Evolutionary conservation across 2,797 vertebrate species (phyloP).

Genomic region (Gallinago stenura): DNA sequence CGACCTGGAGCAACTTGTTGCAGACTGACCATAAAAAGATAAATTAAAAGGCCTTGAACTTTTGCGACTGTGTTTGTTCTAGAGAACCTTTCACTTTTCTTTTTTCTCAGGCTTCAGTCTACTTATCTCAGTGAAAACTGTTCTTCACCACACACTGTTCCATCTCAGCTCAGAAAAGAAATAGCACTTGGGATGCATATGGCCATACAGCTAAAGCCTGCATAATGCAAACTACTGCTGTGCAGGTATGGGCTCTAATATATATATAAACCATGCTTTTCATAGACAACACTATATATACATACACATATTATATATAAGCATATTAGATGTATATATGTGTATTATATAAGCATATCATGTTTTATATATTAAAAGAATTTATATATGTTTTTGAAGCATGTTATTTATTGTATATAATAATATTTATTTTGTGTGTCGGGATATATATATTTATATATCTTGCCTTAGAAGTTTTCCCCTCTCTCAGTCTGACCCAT

Average conservation of each 20-base stretch:
- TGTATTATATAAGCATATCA: neutral
- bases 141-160: neutral
- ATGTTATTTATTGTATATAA: neutral
- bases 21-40: neutral
- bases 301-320: neutral
- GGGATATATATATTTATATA: neutral
- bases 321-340: neutral
- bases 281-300: neutral
- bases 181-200: neutral
- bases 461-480: constrained; percentile 14
- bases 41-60: neutral
- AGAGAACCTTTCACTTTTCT: neutral
- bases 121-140: neutral
- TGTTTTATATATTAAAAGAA: neutral
- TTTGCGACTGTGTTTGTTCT: neutral
- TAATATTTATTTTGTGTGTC: neutral
- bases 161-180: neutral
- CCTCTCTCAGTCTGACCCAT: neutral
- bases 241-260: neutral
- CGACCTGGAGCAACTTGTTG: too few species aligned
- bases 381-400: too few species aligned
- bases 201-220: neutral
- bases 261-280: neutral
- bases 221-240: neutral
- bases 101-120: neutral